Evolutionary conservation across 2,888 invertebrate genomes (phyloP).

Genomic region (Ganaspis brasiliensis): DNA sequence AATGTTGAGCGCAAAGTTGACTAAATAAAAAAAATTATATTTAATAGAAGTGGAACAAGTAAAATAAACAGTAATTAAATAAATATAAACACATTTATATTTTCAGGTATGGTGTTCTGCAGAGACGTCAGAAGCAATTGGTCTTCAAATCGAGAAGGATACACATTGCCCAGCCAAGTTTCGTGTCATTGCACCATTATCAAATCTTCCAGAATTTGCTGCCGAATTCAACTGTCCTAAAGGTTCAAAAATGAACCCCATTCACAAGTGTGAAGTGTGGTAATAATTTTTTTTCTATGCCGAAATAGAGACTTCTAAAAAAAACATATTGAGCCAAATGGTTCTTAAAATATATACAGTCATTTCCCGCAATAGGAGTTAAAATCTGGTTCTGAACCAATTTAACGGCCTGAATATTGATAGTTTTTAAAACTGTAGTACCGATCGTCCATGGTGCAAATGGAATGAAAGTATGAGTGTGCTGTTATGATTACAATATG

Average conservation of each 20-base stretch:
- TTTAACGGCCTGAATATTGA: constrained; percentile 16
- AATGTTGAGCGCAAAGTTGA: too few species aligned
- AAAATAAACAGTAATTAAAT: too few species aligned
- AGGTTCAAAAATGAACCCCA: constrained; percentile 92
- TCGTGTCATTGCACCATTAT: constrained; percentile 92
- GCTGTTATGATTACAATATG: neutral
- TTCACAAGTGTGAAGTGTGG: constrained; percentile 94
- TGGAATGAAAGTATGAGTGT: neutral
- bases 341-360: constrained; percentile 29
- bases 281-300: constrained; percentile 79
- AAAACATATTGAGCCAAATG: constrained; percentile 4
- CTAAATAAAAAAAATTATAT: too few species aligned
- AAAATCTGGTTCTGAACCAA: constrained; percentile 9
- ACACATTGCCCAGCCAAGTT: constrained; percentile 94
- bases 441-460: constrained; percentile 2
- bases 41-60: too few species aligned
- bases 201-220: constrained; percentile 92
- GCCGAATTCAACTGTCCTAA: constrained; percentile 88
- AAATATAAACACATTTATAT: constrained; percentile 38
- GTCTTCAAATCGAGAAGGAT: constrained; percentile 95
- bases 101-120: constrained; percentile 93
- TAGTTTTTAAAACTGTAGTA: constrained; percentile 14
- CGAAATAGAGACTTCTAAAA: constrained; percentile 4
- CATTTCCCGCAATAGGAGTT: constrained; percentile 21
- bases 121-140: constrained; percentile 90